Evolutionary conservation across 1,140 invertebrate species (phyloP).

Genomic region (Aphidius ervi): DNA sequence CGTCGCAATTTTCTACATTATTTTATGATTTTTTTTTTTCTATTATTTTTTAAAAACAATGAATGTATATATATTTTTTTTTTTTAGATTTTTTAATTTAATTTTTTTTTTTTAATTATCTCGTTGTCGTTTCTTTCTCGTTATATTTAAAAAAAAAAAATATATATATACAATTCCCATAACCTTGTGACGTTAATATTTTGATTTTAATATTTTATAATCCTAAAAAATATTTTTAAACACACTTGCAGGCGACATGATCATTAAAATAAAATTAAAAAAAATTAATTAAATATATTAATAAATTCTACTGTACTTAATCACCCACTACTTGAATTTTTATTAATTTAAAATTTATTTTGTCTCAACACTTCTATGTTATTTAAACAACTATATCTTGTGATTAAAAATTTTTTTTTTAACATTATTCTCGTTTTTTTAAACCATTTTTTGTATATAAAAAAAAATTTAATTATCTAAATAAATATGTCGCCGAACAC

Average conservation of each 20-base stretch:
- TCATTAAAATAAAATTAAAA: not conserved
- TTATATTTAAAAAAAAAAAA: conserved; percentile 5
- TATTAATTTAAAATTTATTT: not conserved
- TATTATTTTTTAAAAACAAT: not conserved
- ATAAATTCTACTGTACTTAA: not conserved
- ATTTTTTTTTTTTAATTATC: conserved; percentile 4
- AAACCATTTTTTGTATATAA: not conserved
- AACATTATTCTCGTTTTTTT: not conserved
- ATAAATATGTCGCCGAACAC: conserved; percentile 13
- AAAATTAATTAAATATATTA: conserved; percentile 1
- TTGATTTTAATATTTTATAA: conserved; percentile 9
- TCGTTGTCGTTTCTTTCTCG: conserved; percentile 20
- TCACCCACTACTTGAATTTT: conserved; percentile 4
- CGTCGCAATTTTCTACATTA: conserved; percentile 29
- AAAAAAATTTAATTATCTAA: not conserved
- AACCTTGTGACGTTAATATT: conserved; percentile 2
- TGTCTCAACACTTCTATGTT: no score
- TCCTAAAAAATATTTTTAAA: not conserved
- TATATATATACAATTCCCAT: not conserved
- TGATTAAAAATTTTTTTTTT: not conserved
- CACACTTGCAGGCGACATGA: conserved; percentile 19
- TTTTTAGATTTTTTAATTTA: conserved; percentile 4
- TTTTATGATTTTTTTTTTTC: conserved; percentile 27
- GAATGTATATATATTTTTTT: not conserved
- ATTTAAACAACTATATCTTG: no score